phyloP scores from a whole-genome alignment of 2,888 invertebrate species.

The Phorcus lineatus region DNA sequence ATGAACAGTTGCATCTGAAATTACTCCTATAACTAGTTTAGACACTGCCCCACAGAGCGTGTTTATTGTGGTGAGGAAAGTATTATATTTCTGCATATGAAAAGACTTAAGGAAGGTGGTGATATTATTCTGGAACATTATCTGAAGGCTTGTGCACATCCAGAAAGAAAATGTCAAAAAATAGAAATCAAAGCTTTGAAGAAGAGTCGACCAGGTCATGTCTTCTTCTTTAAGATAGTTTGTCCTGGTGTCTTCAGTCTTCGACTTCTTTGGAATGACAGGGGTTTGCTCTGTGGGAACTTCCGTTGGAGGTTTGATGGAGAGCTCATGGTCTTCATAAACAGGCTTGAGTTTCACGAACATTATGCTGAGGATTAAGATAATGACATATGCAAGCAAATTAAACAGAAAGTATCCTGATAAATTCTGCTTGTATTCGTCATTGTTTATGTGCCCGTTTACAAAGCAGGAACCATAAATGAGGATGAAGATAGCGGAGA shows the following conservation, averaged over 20 bases:
- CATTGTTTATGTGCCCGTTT: constrained; percentile 45
- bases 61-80: constrained; percentile 56
- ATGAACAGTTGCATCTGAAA: constrained; percentile 55
- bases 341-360: constrained; percentile 43
- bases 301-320: too few species aligned
- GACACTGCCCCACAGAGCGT: constrained; percentile 54
- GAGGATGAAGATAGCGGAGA: constrained; percentile 55
- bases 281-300: too few species aligned
- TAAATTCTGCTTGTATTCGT: constrained; percentile 58
- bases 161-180: constrained; percentile 60
- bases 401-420: constrained; percentile 57
- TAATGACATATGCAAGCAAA: constrained; percentile 48
- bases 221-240: constrained; percentile 34
- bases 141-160: constrained; percentile 59
- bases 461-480: constrained; percentile 54
- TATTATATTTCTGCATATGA: constrained; percentile 52
- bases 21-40: constrained; percentile 57
- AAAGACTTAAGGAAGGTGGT: constrained; percentile 62
- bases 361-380: constrained; percentile 49
- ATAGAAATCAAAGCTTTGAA: constrained; percentile 56
- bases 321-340: constrained; percentile 1
- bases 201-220: constrained; percentile 51
- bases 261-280: not conserved
- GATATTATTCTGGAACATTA: constrained; percentile 59
- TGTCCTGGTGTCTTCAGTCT: constrained; percentile 12